Base-by-base conservation (phyloP, 53 echinoderm and acorn worm species). In the Stichopus horrens region DNA sequence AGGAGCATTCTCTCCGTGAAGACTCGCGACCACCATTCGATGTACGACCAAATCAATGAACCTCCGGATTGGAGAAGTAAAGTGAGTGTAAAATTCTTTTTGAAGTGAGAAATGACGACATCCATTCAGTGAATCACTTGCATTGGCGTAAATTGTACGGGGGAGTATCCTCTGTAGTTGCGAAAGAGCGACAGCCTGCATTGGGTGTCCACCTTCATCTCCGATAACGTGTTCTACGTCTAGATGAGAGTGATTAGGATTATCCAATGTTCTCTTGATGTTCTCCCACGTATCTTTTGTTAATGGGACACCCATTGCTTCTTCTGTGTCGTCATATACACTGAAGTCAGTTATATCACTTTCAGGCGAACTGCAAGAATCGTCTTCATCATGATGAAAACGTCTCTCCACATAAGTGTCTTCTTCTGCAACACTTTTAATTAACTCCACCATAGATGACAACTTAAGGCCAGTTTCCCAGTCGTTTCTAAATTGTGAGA, bases 41-140 rank as follows among this genome's bases (percentile, higher is more conserved):
- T 96, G 96, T 7, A 94, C 92, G 14, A 96, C 93, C 8, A 96
- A 86, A 71, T 96, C 96, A 54, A 96, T 88, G 94, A 89, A 96
- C 54, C 96, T 75, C n/a, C 96, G 86, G 7, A 96, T 96, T 5
- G 96, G 96, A 9, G 94, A 94, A 5, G 96, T 96, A 9, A 79
- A 96, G 58, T 91, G 91, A 1, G 91, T 91, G 83, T 96, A 96
- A 9, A 86, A 76, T 7, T 88, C 60, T 14, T 85, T 75, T 52
- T 90, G 76, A 55, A 96, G 90, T 5, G 79, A 77, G 65, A 90
- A 90, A 88, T 93, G 93, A 11, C 22, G 21, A 57, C 56, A 73
- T 11, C 73, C 19, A 19, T 90, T 86, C 20, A 19, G 75, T 20
- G 88, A 88, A 8, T 94, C 90, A 21, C 88, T 89, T 0, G 93